Evolutionary conservation across 92 coral and sea anemone species (phyloP).

Genomic region (Porites evermanni): DNA sequence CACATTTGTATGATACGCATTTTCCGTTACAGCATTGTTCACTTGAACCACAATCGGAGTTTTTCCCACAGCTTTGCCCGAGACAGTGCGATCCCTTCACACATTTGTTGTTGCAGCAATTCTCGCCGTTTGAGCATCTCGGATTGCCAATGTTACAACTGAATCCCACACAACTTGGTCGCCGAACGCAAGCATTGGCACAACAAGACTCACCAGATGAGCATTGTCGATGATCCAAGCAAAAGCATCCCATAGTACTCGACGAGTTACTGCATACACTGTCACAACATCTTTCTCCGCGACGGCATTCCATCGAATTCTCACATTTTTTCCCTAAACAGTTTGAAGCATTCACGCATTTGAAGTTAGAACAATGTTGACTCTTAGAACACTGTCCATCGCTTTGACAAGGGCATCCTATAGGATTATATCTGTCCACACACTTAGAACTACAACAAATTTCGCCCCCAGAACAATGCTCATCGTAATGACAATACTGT

Average conservation of each 20-base stretch:
- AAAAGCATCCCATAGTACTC: no score
- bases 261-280: no score
- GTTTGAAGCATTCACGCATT: background rate
- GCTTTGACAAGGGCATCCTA: background rate
- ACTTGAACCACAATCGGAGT: background rate
- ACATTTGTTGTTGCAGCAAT: background rate
- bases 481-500: background rate
- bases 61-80: background rate
- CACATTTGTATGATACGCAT: background rate
- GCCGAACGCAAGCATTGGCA: background rate
- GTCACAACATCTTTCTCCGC: no score
- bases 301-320: background rate
- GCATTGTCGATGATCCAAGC: no score
- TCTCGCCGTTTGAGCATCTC: background rate
- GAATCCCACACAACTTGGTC: background rate
- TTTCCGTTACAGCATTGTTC: background rate
- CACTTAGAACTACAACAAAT: background rate
- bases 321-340: background rate
- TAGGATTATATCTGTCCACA: background rate
- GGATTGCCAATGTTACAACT: background rate
- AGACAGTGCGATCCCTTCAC: background rate
- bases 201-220: background rate
- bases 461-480: background rate
- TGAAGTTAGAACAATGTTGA: background rate
- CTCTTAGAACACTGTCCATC: background rate